Evolutionary conservation across 2,113 vertebrate genomes (phyloP).

Genomic region (Strigops habroptila): DNA sequence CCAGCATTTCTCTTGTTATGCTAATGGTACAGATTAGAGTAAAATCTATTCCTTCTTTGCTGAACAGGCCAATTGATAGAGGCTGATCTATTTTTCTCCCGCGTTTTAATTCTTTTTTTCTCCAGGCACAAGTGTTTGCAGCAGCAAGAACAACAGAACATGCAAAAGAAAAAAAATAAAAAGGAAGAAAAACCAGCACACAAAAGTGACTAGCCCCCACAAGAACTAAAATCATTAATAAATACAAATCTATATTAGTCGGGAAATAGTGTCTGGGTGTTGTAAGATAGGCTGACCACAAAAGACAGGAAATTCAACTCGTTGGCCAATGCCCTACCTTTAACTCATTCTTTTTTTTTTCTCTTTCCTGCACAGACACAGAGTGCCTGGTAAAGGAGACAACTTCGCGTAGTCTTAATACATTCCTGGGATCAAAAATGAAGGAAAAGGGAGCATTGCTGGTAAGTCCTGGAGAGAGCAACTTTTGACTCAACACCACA

Average conservation of each 20-base stretch:
- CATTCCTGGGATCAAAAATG: neutral
- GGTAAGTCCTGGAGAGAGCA: neutral
- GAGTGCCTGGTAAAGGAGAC: neutral
- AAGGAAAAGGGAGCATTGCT: neutral
- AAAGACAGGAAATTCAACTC: conserved; percentile 36
- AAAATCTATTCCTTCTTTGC: conserved; percentile 73
- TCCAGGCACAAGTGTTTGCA: conserved; percentile 33
- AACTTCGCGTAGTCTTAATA: neutral
- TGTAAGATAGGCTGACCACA: neutral
- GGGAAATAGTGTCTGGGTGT: neutral
- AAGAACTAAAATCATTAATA: conserved; percentile 19
- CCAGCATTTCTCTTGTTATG: conserved; percentile 79
- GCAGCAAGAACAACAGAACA: conserved; percentile 36
- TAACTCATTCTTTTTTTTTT: neutral
- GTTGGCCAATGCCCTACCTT: neutral
- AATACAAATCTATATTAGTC: neutral
- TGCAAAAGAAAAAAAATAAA: neutral
- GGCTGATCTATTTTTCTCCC: conserved; percentile 62
- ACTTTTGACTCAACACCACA: neutral
- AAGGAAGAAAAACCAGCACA: neutral
- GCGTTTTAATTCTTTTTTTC: conserved; percentile 30
- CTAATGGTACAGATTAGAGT: conserved; percentile 78
- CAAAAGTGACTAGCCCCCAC: neutral
- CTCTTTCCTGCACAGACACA: neutral
- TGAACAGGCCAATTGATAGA: conserved; percentile 70